Base-by-base conservation (phyloP, 1,140 invertebrate genomes). In the Ostrea edulis region DNA sequence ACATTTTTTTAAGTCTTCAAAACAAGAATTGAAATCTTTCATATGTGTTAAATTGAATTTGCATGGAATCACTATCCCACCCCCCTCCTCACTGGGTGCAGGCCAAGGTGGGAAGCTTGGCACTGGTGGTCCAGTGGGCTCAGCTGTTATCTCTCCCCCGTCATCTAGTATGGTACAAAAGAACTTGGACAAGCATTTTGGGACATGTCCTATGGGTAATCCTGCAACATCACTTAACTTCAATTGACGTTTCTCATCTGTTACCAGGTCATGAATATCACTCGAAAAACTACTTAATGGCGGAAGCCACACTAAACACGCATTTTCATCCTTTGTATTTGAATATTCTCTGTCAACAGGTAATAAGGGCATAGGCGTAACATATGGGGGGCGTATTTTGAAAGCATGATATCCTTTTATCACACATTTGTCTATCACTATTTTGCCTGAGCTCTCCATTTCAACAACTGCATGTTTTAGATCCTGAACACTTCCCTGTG, bases 81-180 rank as follows among this genome's bases (percentile, higher is more conserved):
- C 88, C 77, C 85, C 88, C 12, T 29, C 58, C 29, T 82, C 86
- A n/a, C 84, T 7, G 77, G n/a, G 82, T 29, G 86, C 65, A 71
- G 88, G 85, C 88, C 85, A 89, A 20, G 65, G 82, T 55, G 81
- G 82, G 54, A 89, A 89, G 44, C 88, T 89, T 55, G 82, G 81
- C 2, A 53, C 44, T 52, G 85, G 85, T 35, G 86, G 81, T 20
- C 88, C 88, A 20, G 29, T 87, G 0, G 62, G 22, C 35, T 54
- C 77, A 20, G 88, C 88, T 65, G 17, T 55, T n/a, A 89, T 68
- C 17, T 14, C 53, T 53, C 88, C 88, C 44, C 55, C 81, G 22
- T 14, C 29, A 44, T 89, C 88, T 62, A 89, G 29, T n/a, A 89
- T 87, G 54, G 44, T 62, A 44, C 85, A 4, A 84, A 89, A 89